These are phyloP conservation scores for Drosophila aldrichi DNA, from an alignment of 2,888 invertebrate genomes.

Conservation along the genomic window DNA sequence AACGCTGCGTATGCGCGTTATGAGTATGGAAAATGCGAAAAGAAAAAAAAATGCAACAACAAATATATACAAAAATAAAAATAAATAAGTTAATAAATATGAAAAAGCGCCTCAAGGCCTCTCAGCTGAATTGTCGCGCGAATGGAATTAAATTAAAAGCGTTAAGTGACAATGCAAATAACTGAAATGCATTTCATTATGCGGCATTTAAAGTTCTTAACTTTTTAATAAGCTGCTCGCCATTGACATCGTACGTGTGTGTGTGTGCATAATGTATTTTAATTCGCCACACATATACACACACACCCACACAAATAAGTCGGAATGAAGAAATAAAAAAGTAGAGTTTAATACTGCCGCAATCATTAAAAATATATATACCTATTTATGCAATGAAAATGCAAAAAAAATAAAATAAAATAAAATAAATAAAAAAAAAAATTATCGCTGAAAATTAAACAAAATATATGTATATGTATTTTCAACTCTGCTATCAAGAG, in stretches of 20 bases:
- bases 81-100: slow-evolving; percentile 10
- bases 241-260: slow-evolving; percentile 10
- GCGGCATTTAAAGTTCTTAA: slow-evolving; percentile 69
- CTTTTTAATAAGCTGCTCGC: slow-evolving; percentile 65
- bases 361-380: slow-evolving; percentile 26
- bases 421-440: slow-evolving; percentile 15
- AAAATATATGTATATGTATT: slow-evolving; percentile 2
- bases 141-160: slow-evolving; percentile 66
- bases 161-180: slow-evolving; percentile 69
- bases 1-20: slow-evolving; percentile 51
- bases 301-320: slow-evolving; percentile 23
- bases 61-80: background rate
- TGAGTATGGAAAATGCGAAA: background rate
- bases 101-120: slow-evolving; percentile 43
- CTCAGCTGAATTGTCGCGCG: slow-evolving; percentile 27
- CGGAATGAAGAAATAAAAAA: slow-evolving; percentile 25
- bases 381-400: slow-evolving; percentile 35
- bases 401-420: slow-evolving; percentile 12
- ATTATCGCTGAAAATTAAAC: slow-evolving; percentile 13
- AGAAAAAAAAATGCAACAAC: background rate
- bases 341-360: slow-evolving; percentile 22
- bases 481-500: background rate
- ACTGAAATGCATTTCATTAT: slow-evolving; percentile 66
- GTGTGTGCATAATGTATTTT: slow-evolving; percentile 42
- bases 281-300: slow-evolving; percentile 18